Conservation (phyloP, 2,113 vertebrate species). For the Cheilinus undulatus region DNA sequence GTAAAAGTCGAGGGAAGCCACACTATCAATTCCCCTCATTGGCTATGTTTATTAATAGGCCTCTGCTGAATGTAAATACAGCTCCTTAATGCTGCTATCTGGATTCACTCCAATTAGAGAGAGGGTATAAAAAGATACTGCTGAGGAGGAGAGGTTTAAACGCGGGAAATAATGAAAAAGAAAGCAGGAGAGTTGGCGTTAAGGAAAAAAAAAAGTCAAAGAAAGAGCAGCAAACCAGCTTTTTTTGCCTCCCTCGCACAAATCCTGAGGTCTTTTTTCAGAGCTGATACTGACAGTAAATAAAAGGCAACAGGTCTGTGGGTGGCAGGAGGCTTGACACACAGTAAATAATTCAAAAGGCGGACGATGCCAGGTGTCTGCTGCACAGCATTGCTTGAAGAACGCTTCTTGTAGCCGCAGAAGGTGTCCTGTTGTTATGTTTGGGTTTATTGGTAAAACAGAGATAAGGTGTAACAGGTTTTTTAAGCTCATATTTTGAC, state of each 20-base stretch:
- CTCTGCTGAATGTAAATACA: constrained; percentile 61
- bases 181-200: constrained; percentile 1
- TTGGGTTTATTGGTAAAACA: constrained; percentile 18
- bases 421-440: constrained; percentile 15
- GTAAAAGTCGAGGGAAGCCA: constrained; percentile 43
- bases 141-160: constrained; percentile 14
- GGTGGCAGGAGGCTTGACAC: constrained; percentile 43
- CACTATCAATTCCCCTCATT: constrained; percentile 36
- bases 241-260: background rate
- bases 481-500: constrained; percentile 35
- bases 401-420: constrained; percentile 7
- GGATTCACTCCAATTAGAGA: constrained; percentile 46
- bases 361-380: constrained; percentile 31
- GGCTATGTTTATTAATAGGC: constrained; percentile 73
- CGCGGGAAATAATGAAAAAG: background rate
- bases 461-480: constrained; percentile 22
- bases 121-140: constrained; percentile 8
- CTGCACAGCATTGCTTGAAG: constrained; percentile 14
- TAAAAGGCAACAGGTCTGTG: constrained; percentile 52
- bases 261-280: constrained; percentile 6
- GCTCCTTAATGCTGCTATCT: constrained; percentile 51
- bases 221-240: background rate
- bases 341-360: constrained; percentile 58
- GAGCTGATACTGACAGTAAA: constrained; percentile 34
- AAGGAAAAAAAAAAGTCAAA: background rate